These are phyloP conservation scores for Zygogramma bicolorata DNA, from an alignment of 2,888 invertebrate species.

Conservation along the genomic window DNA sequence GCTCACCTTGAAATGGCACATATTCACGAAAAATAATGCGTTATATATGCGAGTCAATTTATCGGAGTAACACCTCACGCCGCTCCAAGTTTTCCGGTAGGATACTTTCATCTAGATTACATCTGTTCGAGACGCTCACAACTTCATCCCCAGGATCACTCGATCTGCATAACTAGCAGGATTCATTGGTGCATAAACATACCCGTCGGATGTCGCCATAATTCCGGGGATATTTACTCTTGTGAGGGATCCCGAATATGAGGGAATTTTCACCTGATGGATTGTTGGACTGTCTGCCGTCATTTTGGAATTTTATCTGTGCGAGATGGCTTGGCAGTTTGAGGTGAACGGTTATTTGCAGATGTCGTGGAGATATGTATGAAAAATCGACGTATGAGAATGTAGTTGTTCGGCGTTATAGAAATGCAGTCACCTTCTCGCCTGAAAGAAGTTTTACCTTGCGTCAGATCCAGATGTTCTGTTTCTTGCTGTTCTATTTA, in stretches of 20 bases:
- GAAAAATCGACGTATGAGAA: too few relatives aligned
- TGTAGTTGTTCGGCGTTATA: too few relatives aligned
- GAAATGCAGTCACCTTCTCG: too few relatives aligned
- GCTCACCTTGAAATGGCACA: too few relatives aligned
- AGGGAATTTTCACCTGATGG: neutral
- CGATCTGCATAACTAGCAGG: neutral
- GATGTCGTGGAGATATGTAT: too few relatives aligned
- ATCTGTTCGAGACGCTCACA: neutral
- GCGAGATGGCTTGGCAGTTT: neutral
- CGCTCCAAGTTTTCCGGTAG: neutral
- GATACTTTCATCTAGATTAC: neutral
- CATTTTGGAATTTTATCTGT: neutral
- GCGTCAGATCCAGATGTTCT: too few relatives aligned
- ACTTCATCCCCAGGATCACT: neutral
- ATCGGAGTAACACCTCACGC: neutral
- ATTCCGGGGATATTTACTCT: neutral
- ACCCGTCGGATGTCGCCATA: neutral
- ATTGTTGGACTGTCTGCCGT: neutral
- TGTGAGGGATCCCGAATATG: neutral
- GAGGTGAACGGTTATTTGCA: too few relatives aligned
- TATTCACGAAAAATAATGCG: too few relatives aligned
- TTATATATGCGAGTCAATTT: too few relatives aligned
- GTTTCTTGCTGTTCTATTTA: too few relatives aligned
- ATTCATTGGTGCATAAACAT: neutral
- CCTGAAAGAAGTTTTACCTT: too few relatives aligned